Evolutionary conservation across 2,888 invertebrate species (phyloP).

Genomic region (Ephialtes manifestator): DNA sequence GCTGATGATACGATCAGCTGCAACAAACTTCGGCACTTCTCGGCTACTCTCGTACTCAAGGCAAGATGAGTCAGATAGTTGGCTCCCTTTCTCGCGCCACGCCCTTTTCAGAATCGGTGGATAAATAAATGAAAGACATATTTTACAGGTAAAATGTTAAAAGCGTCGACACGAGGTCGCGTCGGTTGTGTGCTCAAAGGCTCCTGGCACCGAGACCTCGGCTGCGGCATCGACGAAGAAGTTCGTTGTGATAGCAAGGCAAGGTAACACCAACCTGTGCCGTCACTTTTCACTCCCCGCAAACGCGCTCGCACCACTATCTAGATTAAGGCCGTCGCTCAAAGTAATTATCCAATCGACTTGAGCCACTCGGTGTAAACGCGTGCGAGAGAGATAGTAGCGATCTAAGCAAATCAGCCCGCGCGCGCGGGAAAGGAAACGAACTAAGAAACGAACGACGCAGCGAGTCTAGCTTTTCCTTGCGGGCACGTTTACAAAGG

Average conservation of each 20-base stretch:
- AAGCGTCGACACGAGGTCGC: conserved; percentile 11
- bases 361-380: conserved; percentile 60
- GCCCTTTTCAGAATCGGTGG: not conserved
- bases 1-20: conserved; percentile 29
- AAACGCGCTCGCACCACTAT: conserved; percentile 60
- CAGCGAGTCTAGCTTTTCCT: conserved; percentile 30
- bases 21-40: conserved; percentile 9
- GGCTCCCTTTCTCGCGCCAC: not conserved
- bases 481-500: conserved; percentile 52
- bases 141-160: conserved; percentile 11
- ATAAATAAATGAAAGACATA: conserved; percentile 48
- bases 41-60: not conserved
- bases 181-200: conserved; percentile 11
- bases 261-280: conserved; percentile 25
- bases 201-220: not conserved
- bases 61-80: not conserved
- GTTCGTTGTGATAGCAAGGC: conserved; percentile 20
- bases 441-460: conserved; percentile 54
- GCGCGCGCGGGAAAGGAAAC: conserved; percentile 38
- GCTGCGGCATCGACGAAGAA: conserved; percentile 27
- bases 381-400: conserved; percentile 20
- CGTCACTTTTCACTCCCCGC: conserved; percentile 66
- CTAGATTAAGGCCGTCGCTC: conserved; percentile 74
- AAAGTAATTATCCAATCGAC: conserved; percentile 77
- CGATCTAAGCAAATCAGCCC: conserved; percentile 46